These are phyloP conservation scores for Odontamblyopus lacepedii DNA, from an alignment of 2,797 vertebrate genomes.

Conservation along the genomic window DNA sequence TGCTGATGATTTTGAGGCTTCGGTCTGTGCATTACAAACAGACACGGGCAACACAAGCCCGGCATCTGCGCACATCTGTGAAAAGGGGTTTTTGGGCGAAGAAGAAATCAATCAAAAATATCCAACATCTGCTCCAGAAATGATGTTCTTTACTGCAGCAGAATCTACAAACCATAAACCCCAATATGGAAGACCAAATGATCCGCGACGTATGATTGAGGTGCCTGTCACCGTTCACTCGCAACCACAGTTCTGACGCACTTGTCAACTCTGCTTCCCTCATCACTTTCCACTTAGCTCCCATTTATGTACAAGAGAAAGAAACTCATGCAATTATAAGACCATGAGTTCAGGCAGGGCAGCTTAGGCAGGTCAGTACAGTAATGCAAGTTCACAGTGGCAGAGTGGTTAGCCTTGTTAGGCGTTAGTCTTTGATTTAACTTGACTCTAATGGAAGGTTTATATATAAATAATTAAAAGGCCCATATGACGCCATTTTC, in stretches of 20 bases:
- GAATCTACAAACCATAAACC: slow-evolving; percentile 65
- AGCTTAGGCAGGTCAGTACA: slow-evolving; percentile 39
- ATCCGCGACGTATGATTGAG: slow-evolving; percentile 60
- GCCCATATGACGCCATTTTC: no score
- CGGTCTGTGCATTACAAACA: slow-evolving; percentile 53
- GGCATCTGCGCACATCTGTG: slow-evolving; percentile 54
- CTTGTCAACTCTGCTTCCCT: slow-evolving; percentile 26
- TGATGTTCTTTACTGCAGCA: slow-evolving; percentile 50
- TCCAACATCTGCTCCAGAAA: slow-evolving; percentile 63
- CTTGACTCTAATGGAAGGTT: no score
- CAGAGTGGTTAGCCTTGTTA: background rate
- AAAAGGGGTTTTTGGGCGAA: slow-evolving; percentile 23
- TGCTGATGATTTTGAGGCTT: slow-evolving; percentile 58
- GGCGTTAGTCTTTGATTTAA: no score
- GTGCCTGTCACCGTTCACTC: slow-evolving; percentile 58
- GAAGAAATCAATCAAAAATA: slow-evolving; percentile 66
- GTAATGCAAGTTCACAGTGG: background rate
- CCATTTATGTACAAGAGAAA: slow-evolving; percentile 21
- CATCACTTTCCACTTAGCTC: slow-evolving; percentile 36
- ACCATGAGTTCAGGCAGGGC: slow-evolving; percentile 31
- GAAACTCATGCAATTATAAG: slow-evolving; percentile 40
- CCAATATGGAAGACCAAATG: slow-evolving; percentile 59
- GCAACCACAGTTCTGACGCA: slow-evolving; percentile 37
- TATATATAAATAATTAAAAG: no score
- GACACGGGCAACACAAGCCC: slow-evolving; percentile 31